phyloP scores from a whole-genome alignment of 2,888 invertebrate species.

The Plagodis dolabraria region DNA sequence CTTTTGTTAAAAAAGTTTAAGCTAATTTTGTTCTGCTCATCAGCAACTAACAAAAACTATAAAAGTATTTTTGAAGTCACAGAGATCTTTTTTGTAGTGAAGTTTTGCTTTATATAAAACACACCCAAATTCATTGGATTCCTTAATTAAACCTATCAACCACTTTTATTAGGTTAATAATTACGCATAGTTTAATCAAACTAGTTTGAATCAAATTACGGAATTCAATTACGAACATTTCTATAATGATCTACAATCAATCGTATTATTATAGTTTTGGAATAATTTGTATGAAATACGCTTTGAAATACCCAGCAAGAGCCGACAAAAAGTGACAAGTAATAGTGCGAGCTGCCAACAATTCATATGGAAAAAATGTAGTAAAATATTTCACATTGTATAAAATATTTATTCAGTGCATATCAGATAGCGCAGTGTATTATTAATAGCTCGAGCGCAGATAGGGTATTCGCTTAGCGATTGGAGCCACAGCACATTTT shows the following conservation, averaged over 20 bases:
- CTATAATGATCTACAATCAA: constrained; percentile 8
- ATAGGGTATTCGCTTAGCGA: constrained; percentile 71
- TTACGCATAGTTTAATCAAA: not conserved
- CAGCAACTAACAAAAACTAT: no score
- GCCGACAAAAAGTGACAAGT: not conserved
- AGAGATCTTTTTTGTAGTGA: no score
- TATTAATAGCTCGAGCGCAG: constrained; percentile 75
- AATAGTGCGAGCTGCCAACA: constrained; percentile 1
- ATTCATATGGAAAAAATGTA: constrained; percentile 34
- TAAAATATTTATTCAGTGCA: constrained; percentile 55
- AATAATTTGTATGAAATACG: not conserved
- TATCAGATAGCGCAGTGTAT: constrained; percentile 71
- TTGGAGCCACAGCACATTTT: constrained; percentile 64
- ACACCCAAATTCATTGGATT: not conserved
- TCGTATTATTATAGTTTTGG: not conserved
- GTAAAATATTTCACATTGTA: constrained; percentile 42
- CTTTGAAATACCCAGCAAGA: not conserved
- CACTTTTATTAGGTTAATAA: constrained; percentile 7
- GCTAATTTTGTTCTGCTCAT: no score
- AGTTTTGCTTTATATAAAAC: no score
- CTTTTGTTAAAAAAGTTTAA: no score
- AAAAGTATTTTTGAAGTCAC: no score
- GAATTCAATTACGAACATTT: constrained; percentile 1
- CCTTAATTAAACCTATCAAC: constrained; percentile 10
- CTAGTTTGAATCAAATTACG: constrained; percentile 8